These are phyloP conservation scores for Drosophila gaucha DNA, from an alignment of 2,888 invertebrate species.

Conservation along the genomic window DNA sequence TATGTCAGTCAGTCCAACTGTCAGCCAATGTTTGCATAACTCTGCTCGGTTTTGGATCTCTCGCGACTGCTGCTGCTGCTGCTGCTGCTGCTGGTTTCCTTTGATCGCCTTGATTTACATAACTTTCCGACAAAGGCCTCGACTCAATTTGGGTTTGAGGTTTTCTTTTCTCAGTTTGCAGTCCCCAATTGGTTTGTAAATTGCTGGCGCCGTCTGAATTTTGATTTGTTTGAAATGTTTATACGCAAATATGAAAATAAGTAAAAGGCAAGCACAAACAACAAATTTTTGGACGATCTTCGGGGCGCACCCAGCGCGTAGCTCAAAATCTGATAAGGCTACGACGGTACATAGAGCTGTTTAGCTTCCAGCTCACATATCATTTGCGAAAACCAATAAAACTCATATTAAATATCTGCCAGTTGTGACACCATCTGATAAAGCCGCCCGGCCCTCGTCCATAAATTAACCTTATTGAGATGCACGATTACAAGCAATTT, in stretches of 20 bases:
- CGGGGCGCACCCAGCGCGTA: conserved; percentile 38
- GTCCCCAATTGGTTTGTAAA: conserved; percentile 52
- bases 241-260: conserved; percentile 70
- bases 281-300: conserved; percentile 14
- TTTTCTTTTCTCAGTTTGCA: conserved; percentile 12
- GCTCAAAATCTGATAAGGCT: conserved; percentile 47
- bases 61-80: conserved; percentile 25
- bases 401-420: conserved; percentile 57
- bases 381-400: conserved; percentile 45
- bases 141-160: conserved; percentile 20
- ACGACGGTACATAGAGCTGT: conserved; percentile 7
- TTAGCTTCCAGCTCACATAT: conserved; percentile 55
- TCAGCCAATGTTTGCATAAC: conserved; percentile 71
- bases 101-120: conserved; percentile 71
- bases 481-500: conserved; percentile 73
- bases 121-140: conserved; percentile 71
- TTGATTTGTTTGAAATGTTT: conserved; percentile 61
- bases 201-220: conserved; percentile 77
- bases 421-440: conserved; percentile 72
- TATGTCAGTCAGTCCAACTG: conserved; percentile 73
- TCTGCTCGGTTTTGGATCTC: conserved; percentile 46
- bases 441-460: conserved; percentile 34
- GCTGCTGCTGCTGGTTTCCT: conserved; percentile 34
- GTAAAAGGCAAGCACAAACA: conserved; percentile 42
- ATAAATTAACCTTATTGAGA: conserved; percentile 69